Percentiles rank a stretch among this genome's conserved stretches.
Evolutionary conservation across 2,888 invertebrate genomes (phyloP).

Genomic region (Endomychus coccineus): DNA sequence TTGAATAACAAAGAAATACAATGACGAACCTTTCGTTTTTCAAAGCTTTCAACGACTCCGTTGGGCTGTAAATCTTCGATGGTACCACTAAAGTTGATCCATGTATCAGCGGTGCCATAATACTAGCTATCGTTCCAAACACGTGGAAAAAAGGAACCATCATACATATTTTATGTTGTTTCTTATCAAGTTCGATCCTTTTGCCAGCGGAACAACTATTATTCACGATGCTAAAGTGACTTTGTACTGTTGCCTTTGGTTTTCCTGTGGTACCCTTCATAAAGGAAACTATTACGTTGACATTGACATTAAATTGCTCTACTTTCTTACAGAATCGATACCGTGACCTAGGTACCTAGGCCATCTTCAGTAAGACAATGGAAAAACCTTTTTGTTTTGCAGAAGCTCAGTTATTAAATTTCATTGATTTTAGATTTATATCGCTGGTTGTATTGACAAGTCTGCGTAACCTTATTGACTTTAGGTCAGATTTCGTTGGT

Average conservation of each 20-base stretch:
- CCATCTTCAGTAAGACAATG: too few species aligned
- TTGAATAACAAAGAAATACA: background rate
- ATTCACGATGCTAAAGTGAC: constrained; percentile 69
- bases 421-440: too few species aligned
- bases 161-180: constrained; percentile 49
- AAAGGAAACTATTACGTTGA: background rate
- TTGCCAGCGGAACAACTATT: constrained; percentile 61
- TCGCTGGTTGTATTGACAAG: too few species aligned
- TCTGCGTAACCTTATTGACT: too few species aligned
- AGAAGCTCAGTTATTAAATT: too few species aligned
- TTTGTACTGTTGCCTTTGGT: constrained; percentile 68
- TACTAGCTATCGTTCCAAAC: constrained; percentile 62
- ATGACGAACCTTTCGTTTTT: constrained; percentile 54
- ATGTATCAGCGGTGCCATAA: constrained; percentile 51
- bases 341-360: too few species aligned
- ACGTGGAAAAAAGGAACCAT: constrained; percentile 80
- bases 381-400: too few species aligned
- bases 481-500: too few species aligned
- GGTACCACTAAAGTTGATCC: constrained; percentile 59
- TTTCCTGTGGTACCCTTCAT: constrained; percentile 48
- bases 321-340: too few species aligned
- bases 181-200: constrained; percentile 43
- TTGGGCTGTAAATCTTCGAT: constrained; percentile 52
- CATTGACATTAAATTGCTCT: too few species aligned
- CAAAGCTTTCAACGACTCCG: constrained; percentile 55